Percentiles rank a stretch among this genome's conserved stretches.
Evolutionary conservation across 2,797 vertebrate species (phyloP).

Genomic region (Kryptolebias ocellatus): DNA sequence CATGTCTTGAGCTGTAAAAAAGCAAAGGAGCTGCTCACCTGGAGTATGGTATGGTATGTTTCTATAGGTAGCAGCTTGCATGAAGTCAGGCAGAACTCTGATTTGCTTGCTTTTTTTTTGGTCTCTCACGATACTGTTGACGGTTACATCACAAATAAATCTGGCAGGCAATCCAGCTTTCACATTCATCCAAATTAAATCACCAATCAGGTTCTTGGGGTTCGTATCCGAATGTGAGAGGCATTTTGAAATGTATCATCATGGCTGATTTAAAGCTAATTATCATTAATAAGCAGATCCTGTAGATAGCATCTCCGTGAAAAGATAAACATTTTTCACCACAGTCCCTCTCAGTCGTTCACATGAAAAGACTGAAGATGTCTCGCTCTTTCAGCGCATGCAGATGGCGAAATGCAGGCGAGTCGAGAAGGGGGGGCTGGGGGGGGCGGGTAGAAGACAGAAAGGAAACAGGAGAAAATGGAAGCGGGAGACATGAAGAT

Average conservation of each 20-base stretch:
- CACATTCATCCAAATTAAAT: conserved; percentile 49
- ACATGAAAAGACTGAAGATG: conserved; percentile 62
- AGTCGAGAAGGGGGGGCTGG: conserved; percentile 54
- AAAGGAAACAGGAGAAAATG: conserved; percentile 67
- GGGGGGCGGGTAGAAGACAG: conserved; percentile 49
- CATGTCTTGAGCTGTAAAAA: background rate
- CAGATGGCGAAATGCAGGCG: conserved; percentile 62
- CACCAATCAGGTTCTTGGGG: conserved; percentile 19
- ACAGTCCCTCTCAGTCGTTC: conserved; percentile 32
- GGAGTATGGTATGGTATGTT: background rate
- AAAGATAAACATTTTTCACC: conserved; percentile 61
- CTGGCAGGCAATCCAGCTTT: conserved; percentile 37
- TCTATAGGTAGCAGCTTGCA: background rate
- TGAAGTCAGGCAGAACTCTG: background rate
- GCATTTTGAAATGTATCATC: conserved; percentile 43
- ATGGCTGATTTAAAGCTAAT: conserved; percentile 57
- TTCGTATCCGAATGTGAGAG: conserved; percentile 44
- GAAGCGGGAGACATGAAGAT: conserved; percentile 54
- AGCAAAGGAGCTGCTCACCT: conserved; percentile 1
- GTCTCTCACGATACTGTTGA: conserved; percentile 23
- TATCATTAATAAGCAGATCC: conserved; percentile 62
- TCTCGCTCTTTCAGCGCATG: conserved; percentile 49
- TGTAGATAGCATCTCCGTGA: conserved; percentile 49
- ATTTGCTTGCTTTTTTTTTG: conserved; percentile 24
- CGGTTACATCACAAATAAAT: conserved; percentile 27